phyloP scores from a whole-genome alignment of 2,888 invertebrate species.

The Holacanthella duospinosa region DNA sequence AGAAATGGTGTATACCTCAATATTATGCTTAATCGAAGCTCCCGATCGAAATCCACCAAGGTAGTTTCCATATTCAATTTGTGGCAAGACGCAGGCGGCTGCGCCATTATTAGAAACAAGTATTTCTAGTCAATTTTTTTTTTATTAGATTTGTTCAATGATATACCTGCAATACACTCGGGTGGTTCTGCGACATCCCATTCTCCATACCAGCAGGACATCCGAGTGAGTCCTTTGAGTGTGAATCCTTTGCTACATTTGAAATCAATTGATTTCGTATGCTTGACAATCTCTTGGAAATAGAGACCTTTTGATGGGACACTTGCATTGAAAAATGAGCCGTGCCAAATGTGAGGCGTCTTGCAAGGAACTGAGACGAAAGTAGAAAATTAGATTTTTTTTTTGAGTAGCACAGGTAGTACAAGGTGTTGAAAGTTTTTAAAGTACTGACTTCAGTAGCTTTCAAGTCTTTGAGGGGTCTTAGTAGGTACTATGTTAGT shows the following conservation, averaged over 20 bases:
- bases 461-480: too few relatives aligned
- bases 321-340: conserved; percentile 32
- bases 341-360: conserved; percentile 31
- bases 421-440: not conserved
- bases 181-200: conserved; percentile 68
- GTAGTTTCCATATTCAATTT: conserved; percentile 58
- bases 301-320: conserved; percentile 35
- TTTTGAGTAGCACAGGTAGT: conserved; percentile 12
- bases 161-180: conserved; percentile 61
- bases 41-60: conserved; percentile 67
- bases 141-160: conserved; percentile 1
- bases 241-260: conserved; percentile 61
- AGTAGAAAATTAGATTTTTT: too few relatives aligned
- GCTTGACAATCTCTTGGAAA: conserved; percentile 47
- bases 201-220: conserved; percentile 69
- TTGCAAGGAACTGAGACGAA: conserved; percentile 30
- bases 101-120: conserved; percentile 34
- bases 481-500: too few relatives aligned
- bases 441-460: not conserved
- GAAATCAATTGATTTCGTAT: conserved; percentile 63
- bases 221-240: conserved; percentile 54
- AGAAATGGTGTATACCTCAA: too few relatives aligned
- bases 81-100: conserved; percentile 61
- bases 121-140: not conserved
- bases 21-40: conserved; percentile 68